phyloP scores from a whole-genome alignment of 2,113 vertebrate species.

The Camelus dromedarius region DNA sequence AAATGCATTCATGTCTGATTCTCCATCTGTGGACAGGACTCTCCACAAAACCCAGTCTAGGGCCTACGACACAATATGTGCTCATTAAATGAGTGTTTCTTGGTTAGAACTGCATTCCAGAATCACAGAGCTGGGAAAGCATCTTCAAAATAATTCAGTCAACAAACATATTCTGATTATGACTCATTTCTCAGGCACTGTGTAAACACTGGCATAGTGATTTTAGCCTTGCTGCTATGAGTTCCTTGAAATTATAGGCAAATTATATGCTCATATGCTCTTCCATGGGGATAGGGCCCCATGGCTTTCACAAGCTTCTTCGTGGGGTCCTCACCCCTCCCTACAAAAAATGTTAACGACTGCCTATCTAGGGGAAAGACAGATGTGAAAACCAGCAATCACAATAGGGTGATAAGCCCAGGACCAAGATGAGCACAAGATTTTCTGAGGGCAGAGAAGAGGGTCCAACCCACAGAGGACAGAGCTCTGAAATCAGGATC shows the following conservation, averaged over 20 bases:
- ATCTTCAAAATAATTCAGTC: constrained; percentile 7
- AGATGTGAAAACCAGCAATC: not conserved
- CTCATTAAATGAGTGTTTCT: not conserved
- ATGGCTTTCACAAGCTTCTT: constrained; percentile 11
- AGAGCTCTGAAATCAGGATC: not conserved
- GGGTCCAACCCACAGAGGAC: not conserved
- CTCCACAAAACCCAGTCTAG: not conserved
- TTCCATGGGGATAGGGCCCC: not conserved
- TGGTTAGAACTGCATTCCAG: constrained; percentile 2
- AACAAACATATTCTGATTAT: not conserved
- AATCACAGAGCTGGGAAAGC: not conserved
- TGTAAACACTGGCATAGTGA: not conserved
- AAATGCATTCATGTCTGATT: not conserved
- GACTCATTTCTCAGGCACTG: not conserved
- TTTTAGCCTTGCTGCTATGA: not conserved
- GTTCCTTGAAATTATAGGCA: not conserved
- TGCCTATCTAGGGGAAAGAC: not conserved
- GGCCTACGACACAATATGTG: not conserved
- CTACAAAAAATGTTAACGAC: not conserved
- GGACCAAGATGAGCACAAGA: not conserved
- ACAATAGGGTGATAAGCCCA: not conserved
- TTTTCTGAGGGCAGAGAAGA: not conserved
- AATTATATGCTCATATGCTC: not conserved
- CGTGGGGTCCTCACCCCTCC: not conserved
- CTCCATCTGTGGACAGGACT: not conserved